These are phyloP conservation scores for Drosophila kikkawai DNA, from an alignment of 1,140 invertebrate species.

Conservation along the genomic window DNA sequence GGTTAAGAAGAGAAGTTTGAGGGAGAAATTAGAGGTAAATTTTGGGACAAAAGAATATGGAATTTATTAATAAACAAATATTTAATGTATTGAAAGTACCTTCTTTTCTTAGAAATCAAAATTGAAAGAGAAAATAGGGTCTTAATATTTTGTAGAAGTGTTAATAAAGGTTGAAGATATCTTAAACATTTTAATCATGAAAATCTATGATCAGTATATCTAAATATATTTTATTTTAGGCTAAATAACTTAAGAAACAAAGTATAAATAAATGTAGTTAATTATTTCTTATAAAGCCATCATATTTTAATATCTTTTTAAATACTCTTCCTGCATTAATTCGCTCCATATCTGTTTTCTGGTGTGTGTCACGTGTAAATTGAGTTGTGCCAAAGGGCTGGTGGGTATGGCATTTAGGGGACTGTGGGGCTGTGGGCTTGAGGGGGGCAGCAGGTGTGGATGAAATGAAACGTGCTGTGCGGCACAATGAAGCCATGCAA, in stretches of 20 bases:
- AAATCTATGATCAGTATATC: too few relatives aligned
- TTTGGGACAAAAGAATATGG: not conserved
- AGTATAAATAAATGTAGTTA: not conserved
- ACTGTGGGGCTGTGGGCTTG: not conserved
- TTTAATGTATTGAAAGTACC: not conserved
- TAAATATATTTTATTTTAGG: too few relatives aligned
- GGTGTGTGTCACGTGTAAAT: conserved; percentile 78
- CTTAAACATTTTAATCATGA: too few relatives aligned
- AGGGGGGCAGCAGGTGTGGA: conserved; percentile 46
- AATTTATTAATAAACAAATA: not conserved
- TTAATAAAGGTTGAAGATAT: too few relatives aligned
- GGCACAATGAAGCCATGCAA: conserved; percentile 81
- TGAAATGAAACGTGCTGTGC: conserved; percentile 79
- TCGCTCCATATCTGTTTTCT: conserved; percentile 29
- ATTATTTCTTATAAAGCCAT: not conserved
- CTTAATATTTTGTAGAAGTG: too few relatives aligned
- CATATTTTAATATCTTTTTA: conserved; percentile 16
- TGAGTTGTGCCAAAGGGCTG: conserved; percentile 60
- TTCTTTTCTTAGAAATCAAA: not conserved
- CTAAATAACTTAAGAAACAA: too few relatives aligned
- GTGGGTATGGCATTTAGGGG: not conserved
- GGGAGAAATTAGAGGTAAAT: not conserved
- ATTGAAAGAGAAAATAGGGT: too few relatives aligned
- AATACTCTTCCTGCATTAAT: conserved; percentile 56
- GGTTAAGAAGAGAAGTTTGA: too few relatives aligned